phyloP scores from a whole-genome alignment of 2,888 invertebrate genomes.

The Odontothrips loti region DNA sequence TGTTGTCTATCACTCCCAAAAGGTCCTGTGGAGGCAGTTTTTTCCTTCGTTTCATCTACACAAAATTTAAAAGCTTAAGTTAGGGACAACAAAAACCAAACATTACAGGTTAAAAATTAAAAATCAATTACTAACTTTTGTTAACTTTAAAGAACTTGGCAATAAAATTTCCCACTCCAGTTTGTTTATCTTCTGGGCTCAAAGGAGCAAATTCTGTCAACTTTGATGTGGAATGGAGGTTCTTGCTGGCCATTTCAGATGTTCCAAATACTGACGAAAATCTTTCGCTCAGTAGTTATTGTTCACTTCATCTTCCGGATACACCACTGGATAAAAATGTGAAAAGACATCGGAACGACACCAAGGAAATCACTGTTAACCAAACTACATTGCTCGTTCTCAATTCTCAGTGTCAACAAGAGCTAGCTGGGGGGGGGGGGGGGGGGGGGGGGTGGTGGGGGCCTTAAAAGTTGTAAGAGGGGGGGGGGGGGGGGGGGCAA shows the following conservation, averaged over 20 bases:
- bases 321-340: neutral
- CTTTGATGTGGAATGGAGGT: constrained; percentile 60
- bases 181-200: constrained; percentile 67
- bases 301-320: neutral
- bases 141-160: constrained; percentile 69
- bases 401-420: neutral
- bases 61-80: neutral
- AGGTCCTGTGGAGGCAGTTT: constrained; percentile 35
- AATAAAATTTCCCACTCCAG: constrained; percentile 66
- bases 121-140: constrained; percentile 51
- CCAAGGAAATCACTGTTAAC: neutral
- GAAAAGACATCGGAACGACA: neutral
- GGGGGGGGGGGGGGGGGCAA: neutral
- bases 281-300: neutral
- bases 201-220: constrained; percentile 76
- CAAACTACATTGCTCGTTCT: neutral
- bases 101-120: neutral
- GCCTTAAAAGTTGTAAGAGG: no score
- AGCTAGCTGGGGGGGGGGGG: neutral
- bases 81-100: neutral
- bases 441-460: neutral
- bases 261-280: neutral
- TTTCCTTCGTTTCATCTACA: constrained; percentile 13
- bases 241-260: constrained; percentile 51
- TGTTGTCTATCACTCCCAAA: constrained; percentile 41